Evolutionary conservation across 64 coral and sea anemone species (phyloP).

Genomic region (Pachyseris speciosa): DNA sequence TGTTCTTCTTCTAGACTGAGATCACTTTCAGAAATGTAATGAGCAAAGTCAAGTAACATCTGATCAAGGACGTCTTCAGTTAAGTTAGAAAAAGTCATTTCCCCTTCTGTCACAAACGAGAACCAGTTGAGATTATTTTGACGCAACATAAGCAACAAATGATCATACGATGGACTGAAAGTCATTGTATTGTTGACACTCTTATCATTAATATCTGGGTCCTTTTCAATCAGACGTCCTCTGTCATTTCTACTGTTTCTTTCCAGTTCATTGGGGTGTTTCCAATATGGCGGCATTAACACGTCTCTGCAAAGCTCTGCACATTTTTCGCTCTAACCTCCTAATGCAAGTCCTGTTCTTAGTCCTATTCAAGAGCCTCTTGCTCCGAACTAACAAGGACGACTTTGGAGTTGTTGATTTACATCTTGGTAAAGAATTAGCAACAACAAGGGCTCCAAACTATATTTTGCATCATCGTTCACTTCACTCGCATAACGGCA

Average conservation of each 20-base stretch:
- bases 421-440: too few species aligned
- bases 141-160: not conserved
- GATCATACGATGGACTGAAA: constrained; percentile 8
- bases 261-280: not conserved
- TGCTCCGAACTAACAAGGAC: too few species aligned
- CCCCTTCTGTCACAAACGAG: constrained; percentile 37
- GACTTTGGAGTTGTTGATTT: too few species aligned
- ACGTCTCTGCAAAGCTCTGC: too few species aligned
- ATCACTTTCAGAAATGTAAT: constrained; percentile 51
- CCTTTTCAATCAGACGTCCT: not conserved
- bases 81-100: not conserved
- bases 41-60: constrained; percentile 46
- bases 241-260: not conserved
- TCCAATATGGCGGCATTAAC: too few species aligned
- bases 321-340: too few species aligned
- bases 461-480: too few species aligned
- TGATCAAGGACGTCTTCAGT: constrained; percentile 56
- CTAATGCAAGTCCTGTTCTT: too few species aligned
- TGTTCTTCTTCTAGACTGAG: constrained; percentile 55
- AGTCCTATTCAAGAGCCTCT: too few species aligned
- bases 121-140: constrained; percentile 67
- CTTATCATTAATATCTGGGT: not conserved
- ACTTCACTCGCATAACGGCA: too few species aligned
- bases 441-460: too few species aligned
- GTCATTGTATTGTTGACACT: not conserved